phyloP scores from a whole-genome alignment of 2,888 invertebrate species.

The Patella ulyssiponensis region DNA sequence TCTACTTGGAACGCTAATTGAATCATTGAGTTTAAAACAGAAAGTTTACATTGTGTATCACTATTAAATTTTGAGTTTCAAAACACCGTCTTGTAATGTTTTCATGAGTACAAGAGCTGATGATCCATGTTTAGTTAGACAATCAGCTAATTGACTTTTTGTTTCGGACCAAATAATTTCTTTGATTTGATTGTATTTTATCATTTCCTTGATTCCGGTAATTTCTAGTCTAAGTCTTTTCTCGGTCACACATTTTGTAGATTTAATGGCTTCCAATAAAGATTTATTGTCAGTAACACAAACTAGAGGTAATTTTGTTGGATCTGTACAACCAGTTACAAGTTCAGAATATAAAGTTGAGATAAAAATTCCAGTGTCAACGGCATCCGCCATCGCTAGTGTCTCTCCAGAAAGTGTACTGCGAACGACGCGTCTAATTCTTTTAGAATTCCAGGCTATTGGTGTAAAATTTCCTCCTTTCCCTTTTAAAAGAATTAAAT shows the following conservation, averaged over 20 bases:
- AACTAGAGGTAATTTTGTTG: constrained; percentile 9
- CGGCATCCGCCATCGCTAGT: constrained; percentile 17
- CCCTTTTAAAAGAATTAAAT: constrained; percentile 13
- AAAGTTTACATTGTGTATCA: no score
- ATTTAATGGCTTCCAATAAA: constrained; percentile 8
- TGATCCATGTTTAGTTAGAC: neutral
- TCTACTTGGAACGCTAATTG: no score
- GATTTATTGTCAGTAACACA: constrained; percentile 19
- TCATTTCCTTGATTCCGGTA: constrained; percentile 10
- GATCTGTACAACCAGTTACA: constrained; percentile 13
- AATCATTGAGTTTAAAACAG: no score
- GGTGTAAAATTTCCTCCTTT: constrained; percentile 1
- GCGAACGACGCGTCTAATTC: constrained; percentile 15
- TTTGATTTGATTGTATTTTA: neutral
- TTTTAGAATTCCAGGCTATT: constrained; percentile 12
- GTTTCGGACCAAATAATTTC: constrained; percentile 7
- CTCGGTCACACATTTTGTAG: constrained; percentile 12
- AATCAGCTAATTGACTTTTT: constrained; percentile 7
- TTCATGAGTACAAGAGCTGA: constrained; percentile 8
- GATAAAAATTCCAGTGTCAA: constrained; percentile 15
- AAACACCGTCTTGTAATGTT: neutral
- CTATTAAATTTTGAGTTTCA: neutral
- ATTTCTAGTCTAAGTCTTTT: neutral
- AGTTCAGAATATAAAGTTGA: constrained; percentile 13
- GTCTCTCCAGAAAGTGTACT: constrained; percentile 21